Conservation (phyloP, 2,113 vertebrate genomes). For the Ptychochromis oligacanthus region DNA sequence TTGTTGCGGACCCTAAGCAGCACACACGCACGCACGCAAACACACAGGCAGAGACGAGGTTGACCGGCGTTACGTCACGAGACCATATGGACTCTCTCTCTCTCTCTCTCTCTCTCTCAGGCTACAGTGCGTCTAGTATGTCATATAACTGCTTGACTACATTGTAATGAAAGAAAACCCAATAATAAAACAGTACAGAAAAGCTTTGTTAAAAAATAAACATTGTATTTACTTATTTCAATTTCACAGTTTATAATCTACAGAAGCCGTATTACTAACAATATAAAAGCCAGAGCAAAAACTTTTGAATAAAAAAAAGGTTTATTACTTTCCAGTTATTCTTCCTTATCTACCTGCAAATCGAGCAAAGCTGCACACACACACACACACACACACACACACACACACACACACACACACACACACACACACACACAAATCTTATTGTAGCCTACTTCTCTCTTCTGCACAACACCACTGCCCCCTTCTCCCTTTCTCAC, state of each 20-base stretch:
- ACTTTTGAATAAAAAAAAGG: neutral
- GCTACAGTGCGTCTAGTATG: neutral
- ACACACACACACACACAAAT: neutral
- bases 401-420: too few relatives aligned
- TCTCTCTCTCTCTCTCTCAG: neutral
- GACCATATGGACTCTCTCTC: conserved; percentile 42
- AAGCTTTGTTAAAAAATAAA: neutral
- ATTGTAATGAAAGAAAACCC: neutral
- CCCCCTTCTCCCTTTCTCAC: neutral
- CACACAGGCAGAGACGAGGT: neutral
- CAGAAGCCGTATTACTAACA: neutral
- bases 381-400: too few relatives aligned
- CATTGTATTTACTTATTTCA: neutral
- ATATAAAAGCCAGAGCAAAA: neutral
- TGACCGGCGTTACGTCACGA: conserved; percentile 59
- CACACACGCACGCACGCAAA: neutral
- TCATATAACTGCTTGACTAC: neutral
- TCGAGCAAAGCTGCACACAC: too few relatives aligned
- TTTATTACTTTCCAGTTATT: neutral
- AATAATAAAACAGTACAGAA: neutral
- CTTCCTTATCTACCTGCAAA: neutral
- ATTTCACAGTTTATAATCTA: neutral
- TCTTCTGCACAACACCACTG: neutral
- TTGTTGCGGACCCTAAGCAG: neutral
- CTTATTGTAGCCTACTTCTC: neutral